These are phyloP conservation scores for Gymnothorax reevesii DNA, from an alignment of 2,797 vertebrate species.

Conservation along the genomic window DNA sequence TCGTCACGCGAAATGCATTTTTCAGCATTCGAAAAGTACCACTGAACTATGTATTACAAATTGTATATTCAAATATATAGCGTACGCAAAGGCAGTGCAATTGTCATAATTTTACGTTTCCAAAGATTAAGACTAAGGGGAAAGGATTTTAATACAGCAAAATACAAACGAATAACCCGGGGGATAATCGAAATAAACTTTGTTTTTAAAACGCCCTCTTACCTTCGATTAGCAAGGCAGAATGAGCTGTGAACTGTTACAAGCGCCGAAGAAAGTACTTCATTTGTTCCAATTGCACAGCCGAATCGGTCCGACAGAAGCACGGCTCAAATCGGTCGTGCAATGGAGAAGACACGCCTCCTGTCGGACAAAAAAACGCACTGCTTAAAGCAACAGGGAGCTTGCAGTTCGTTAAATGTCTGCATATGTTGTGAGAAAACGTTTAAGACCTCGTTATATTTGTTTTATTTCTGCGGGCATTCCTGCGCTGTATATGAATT, in stretches of 20 bases:
- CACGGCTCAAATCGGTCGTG: slow-evolving; percentile 56
- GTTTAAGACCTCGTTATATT: slow-evolving; percentile 16
- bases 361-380: slow-evolving; percentile 72
- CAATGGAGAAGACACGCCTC: slow-evolving; percentile 84
- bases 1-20: background rate
- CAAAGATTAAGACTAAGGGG: background rate
- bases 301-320: slow-evolving; percentile 56
- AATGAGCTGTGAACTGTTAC: slow-evolving; percentile 53
- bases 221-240: slow-evolving; percentile 56
- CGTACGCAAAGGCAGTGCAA: slow-evolving; percentile 15
- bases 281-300: slow-evolving; percentile 63
- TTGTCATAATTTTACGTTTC: background rate
- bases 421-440: background rate
- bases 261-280: slow-evolving; percentile 65
- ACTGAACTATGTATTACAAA: background rate
- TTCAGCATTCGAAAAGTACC: background rate
- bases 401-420: slow-evolving; percentile 8
- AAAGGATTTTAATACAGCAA: background rate
- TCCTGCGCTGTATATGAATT: slow-evolving; percentile 14
- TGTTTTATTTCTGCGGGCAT: slow-evolving; percentile 10
- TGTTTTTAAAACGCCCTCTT: slow-evolving; percentile 50
- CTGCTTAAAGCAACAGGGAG: slow-evolving; percentile 68
- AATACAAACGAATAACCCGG: slow-evolving; percentile 24
- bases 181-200: slow-evolving; percentile 26
- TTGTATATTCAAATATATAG: background rate